Evolutionary conservation across 2,113 vertebrate species (phyloP), one percentile per base, ranked within the genome.

Genomic region (Tyrannus savana): DNA sequence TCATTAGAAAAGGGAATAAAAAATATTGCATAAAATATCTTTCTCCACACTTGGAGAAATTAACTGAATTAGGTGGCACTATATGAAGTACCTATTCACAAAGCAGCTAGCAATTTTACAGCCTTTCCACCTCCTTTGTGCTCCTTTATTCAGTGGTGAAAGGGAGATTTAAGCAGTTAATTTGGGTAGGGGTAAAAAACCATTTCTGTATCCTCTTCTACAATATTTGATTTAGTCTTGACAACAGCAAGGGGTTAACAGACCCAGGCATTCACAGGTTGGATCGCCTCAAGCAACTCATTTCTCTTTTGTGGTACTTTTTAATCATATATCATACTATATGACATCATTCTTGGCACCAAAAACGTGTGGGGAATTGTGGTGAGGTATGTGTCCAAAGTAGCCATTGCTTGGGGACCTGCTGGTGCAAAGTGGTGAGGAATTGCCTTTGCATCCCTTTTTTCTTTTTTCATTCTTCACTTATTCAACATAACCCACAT

Each of bases 281-380:
- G 49, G 4, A 23, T 7, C 10, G 52, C 35, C 58, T 76, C 27
- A 56, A 78, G 66, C 8, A 86, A 53, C 23, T 21, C 0, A 13
- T 72, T 42, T 95, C 12, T 64, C 47, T 63, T 74, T 80, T n/a
- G 22, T 44, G 6, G 2, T 27, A 13, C 24, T 55, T 81, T 91
- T 47, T 7, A 7, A 37, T 44, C 7, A 37, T 56, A 10, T 7
- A n/a, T 35, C 23, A 17, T 50, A 22, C 7, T 13, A 19, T 5
- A n/a, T 23, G 19, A 42, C 10, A 12, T 24, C 35, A 56, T 33
- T 64, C 33, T 47, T 22, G 35, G 49, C 80, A 56, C 63, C 39
- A 42, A 83, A 64, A 77, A 42, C 0, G 2, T 3, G 13, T 7
- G 3, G 31, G 1, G 2, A n/a, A 23, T 5, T 37, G 30, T 23